Percentiles rank a stretch among this genome's conserved stretches.
Evolutionary conservation across 2,888 invertebrate genomes (phyloP).

Genomic region (Drosophila sordidapex): DNA sequence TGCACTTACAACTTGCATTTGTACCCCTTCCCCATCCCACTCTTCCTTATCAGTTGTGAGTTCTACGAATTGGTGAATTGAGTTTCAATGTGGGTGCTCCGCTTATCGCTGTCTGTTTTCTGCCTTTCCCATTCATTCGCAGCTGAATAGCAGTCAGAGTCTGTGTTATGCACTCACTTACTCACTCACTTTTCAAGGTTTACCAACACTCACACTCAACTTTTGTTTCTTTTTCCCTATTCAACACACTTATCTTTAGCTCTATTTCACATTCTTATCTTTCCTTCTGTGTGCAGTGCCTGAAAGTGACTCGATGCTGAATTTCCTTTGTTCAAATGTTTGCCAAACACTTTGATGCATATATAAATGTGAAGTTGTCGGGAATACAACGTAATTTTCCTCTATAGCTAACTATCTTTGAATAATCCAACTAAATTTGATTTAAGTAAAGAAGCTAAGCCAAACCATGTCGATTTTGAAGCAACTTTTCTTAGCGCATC

Average conservation of each 20-base stretch:
- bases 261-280: conserved; percentile 39
- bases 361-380: conserved; percentile 5
- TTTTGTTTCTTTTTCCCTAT: background rate
- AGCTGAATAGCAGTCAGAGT: background rate
- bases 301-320: conserved; percentile 16
- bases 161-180: conserved; percentile 1
- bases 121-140: background rate
- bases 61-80: conserved; percentile 3
- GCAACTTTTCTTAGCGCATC: conserved; percentile 5
- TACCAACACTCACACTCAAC: conserved; percentile 34
- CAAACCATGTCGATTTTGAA: background rate
- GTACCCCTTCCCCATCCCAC: background rate
- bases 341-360: conserved; percentile 29
- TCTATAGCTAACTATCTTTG: too few relatives aligned
- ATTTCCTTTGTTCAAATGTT: conserved; percentile 19
- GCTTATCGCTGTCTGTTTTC: conserved; percentile 12
- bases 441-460: background rate
- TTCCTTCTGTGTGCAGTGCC: conserved; percentile 9
- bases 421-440: too few relatives aligned
- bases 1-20: background rate
- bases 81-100: background rate
- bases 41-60: conserved; percentile 16
- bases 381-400: background rate
- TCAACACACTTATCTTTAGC: conserved; percentile 30
- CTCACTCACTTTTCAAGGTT: conserved; percentile 18